These are phyloP conservation scores for Salvator merianae DNA, from an alignment of 2,113 vertebrate species.

Conservation along the genomic window DNA sequence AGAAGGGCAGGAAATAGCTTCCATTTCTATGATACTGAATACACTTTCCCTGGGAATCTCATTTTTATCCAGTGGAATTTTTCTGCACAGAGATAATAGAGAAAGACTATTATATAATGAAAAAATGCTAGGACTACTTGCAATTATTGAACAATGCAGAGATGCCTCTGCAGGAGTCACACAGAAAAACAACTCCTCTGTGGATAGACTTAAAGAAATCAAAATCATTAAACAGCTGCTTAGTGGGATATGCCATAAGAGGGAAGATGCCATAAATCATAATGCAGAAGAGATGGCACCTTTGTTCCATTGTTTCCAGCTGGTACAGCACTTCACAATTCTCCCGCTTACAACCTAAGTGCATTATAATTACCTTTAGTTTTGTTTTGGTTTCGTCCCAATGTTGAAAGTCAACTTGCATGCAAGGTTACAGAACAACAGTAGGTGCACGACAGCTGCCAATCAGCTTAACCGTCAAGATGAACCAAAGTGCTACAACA, in stretches of 20 bases:
- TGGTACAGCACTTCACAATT: background rate
- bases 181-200: background rate
- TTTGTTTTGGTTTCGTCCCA: background rate
- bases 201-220: too few species aligned
- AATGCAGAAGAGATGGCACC: background rate
- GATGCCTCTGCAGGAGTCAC: too few species aligned
- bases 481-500: background rate
- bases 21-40: too few species aligned
- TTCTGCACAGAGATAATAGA: too few species aligned
- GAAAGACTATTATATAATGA: too few species aligned
- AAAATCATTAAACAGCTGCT: background rate
- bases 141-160: too few species aligned
- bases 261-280: background rate
- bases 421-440: constrained; percentile 1
- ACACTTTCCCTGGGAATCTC: too few species aligned
- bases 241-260: background rate
- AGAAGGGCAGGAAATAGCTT: too few species aligned
- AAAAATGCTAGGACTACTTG: too few species aligned
- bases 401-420: background rate
- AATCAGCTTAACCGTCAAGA: background rate
- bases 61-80: too few species aligned
- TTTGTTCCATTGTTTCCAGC: background rate
- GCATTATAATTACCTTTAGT: background rate
- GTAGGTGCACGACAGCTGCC: background rate
- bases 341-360: background rate